Base-by-base conservation (phyloP, 64 coral and sea anemone species). In the Montipora foliosa region DNA sequence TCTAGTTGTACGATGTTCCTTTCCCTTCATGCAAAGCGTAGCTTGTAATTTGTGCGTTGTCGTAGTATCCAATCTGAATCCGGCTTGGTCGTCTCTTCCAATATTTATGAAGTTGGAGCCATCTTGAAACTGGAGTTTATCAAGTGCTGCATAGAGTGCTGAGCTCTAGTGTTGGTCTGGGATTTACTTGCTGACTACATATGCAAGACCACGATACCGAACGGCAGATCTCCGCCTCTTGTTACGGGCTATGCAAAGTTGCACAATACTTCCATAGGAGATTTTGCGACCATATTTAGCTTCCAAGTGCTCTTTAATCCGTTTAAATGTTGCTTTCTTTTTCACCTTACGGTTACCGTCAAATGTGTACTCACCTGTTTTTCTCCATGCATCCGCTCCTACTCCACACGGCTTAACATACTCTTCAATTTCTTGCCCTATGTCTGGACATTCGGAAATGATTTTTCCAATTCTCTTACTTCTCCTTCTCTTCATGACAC, bases 41-140 rank as follows among this genome's bases (percentile, higher is more conserved):
- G 67, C 69, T 77, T 94, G 79, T 22, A 49, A 55, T 6, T 83
- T 94, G 48, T 95, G 87, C 4, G 93, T 90, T 13, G 87, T 11
- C 16, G 86, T 6, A 0, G 93, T 84, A 57, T 94, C 87, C 2
- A 95, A 19, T 8, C 94, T 44, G 69, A 95, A 96, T 14, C 95
- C 90, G 49, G 95, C 90, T 47, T 96, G 86, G 57, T 93, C 87
- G 51, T 90, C 95, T 78, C 90, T 44, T 4, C 50, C 64, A n/a
- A 92, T 6, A 76, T 78, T 96, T 2, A 96, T 0, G 0, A 78
- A 48, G 7, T 96, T 70, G 14, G 3, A 17, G 14, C 94, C 90
- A 92, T 92, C 85, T 3, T 13, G 45, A 12, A 44, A 67, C 13
- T 95, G 89, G 0, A 88, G 2, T 4, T 15, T 14, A 81, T 95